Evolutionary conservation across 2,888 invertebrate species (phyloP).

Genomic region (Acleris laterana): DNA sequence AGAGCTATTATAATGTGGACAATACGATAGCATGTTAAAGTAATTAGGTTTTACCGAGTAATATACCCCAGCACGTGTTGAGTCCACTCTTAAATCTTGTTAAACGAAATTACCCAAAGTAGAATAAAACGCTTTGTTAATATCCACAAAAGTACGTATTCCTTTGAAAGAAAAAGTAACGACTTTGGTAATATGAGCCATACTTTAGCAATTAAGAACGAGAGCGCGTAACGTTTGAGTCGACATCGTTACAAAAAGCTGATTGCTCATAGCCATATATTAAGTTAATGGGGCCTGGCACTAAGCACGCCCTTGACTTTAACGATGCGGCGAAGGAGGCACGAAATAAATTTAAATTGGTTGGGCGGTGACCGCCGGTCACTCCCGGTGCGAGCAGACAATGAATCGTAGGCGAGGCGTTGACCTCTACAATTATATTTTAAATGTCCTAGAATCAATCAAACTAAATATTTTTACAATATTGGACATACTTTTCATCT

Average conservation of each 20-base stretch:
- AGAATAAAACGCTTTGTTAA: background rate
- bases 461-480: background rate
- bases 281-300: conserved; percentile 69
- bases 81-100: too few relatives aligned
- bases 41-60: too few relatives aligned
- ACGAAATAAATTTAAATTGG: conserved; percentile 75
- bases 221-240: conserved; percentile 54
- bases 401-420: conserved; percentile 24
- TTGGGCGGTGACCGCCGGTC: conserved; percentile 45
- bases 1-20: too few relatives aligned
- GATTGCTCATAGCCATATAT: conserved; percentile 70
- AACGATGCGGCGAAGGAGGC: conserved; percentile 65
- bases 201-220: conserved; percentile 60
- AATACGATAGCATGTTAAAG: too few relatives aligned
- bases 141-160: background rate
- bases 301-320: conserved; percentile 71
- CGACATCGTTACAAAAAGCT: conserved; percentile 64
- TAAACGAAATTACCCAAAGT: conserved; percentile 4
- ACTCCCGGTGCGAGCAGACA: conserved; percentile 33
- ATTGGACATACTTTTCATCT: too few relatives aligned
- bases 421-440: conserved; percentile 33
- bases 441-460: conserved; percentile 21
- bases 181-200: conserved; percentile 59
- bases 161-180: conserved; percentile 50
- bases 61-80: too few relatives aligned